Base-by-base conservation (phyloP, 1,140 invertebrate species). In the Drosophila ohnishii region DNA sequence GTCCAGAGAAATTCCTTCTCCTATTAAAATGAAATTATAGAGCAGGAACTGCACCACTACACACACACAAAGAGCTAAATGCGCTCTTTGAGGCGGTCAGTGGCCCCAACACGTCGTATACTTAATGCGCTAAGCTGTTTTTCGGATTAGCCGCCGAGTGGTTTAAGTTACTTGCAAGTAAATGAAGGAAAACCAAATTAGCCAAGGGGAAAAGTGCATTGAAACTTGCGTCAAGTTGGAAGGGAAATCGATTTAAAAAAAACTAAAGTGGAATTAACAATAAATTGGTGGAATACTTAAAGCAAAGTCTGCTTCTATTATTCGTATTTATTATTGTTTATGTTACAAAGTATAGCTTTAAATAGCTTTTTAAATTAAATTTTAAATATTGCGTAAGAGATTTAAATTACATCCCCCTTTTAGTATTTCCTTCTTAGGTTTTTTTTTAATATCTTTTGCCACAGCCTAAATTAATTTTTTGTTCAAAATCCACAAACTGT, bases 401-500 rank as follows among this genome's bases (percentile, higher is more conserved):
- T 8, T 19, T 19, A 34, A 11, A 14, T 53, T 37, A 6, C 3
- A 13, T 32, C 32, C 13, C 13, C 13, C 16, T 22, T 9, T 19
- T 1, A 35, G 7, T 2, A 19, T 47, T 44, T 53, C 14, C 25
- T 14, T 35, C 10, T 25, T 59, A 4, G n/a, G 11, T 61, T 47
- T 55, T 61, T 47, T 55, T 28, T 30, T 64, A 42, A 42, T 60
- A 60, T 62, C 34, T 75, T 51, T 44, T 63, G 19, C 53, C 53
- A 35, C 61, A 22, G 45, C 58, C 57, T 51, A 85, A 85, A 85
- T 85, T 80, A 85, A 80, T 84, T 85, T 85, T 64, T 79, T 25
- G 75, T 65, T 60, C 53, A 67, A 80, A 85, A 80, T 84, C 77
- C 77, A 75, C 82, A 85, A 85, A 85, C 77, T 71, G 82, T 85